Evolutionary conservation across 2,888 invertebrate genomes (phyloP).

Genomic region (Emmelina monodactyla): DNA sequence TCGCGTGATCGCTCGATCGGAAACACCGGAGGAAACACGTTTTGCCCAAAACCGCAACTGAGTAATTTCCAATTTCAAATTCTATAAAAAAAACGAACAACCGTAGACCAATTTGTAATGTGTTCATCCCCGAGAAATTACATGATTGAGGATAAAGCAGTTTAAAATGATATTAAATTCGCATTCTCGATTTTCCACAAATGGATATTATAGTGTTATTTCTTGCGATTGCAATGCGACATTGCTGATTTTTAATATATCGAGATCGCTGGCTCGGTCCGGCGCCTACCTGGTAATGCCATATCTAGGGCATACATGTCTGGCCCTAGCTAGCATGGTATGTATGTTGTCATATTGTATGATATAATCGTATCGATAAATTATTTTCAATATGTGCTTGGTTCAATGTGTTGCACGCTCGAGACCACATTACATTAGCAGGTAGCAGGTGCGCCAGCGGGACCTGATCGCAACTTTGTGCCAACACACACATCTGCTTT

Average conservation of each 20-base stretch:
- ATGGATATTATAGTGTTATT: conserved; percentile 20
- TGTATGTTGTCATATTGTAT: conserved; percentile 39
- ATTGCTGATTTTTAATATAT: conserved; percentile 13
- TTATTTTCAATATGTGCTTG: conserved; percentile 22
- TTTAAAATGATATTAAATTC: conserved; percentile 20
- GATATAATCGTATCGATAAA: conserved; percentile 34
- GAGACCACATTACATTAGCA: conserved; percentile 20
- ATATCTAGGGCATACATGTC: conserved; percentile 60
- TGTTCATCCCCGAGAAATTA: conserved; percentile 31
- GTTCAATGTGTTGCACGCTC: not conserved
- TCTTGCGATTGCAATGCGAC: conserved; percentile 13
- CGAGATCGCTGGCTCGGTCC: conserved; percentile 30
- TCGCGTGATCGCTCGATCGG: conserved; percentile 54
- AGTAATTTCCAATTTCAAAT: conserved; percentile 59
- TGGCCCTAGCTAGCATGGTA: conserved; percentile 51
- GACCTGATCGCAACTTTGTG: conserved; percentile 36
- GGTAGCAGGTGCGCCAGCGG: conserved; percentile 42
- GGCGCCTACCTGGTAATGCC: conserved; percentile 41
- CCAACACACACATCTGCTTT: conserved; percentile 51
- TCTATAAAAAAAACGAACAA: conserved; percentile 33
- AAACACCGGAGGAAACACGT: conserved; percentile 60
- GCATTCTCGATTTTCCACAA: conserved; percentile 25
- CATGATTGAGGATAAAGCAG: conserved; percentile 26
- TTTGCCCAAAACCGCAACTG: conserved; percentile 54
- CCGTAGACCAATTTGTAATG: conserved; percentile 34